Conservation (phyloP, 2,888 invertebrate genomes). For the Sepiola atlantica region DNA sequence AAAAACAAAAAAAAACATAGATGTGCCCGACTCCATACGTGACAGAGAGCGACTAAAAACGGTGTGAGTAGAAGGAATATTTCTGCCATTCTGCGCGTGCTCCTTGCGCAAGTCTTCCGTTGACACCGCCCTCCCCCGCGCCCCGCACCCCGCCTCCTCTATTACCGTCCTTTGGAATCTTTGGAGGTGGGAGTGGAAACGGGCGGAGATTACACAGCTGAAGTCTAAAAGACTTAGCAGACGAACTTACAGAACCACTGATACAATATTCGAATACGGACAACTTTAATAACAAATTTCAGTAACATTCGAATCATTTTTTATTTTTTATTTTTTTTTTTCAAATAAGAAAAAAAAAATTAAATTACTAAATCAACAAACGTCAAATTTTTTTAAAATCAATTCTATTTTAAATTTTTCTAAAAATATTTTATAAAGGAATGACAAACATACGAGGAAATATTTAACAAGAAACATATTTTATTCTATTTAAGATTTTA, state of each 20-base stretch:
- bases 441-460: neutral
- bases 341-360: neutral
- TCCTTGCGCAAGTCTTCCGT: neutral
- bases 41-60: no score
- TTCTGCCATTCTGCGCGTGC: no score
- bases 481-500: no score
- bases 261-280: neutral
- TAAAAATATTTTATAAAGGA: neutral
- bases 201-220: neutral
- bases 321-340: neutral
- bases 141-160: neutral
- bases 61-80: no score
- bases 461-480: neutral
- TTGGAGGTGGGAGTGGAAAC: neutral
- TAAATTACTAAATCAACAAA: neutral
- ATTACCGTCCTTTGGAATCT: neutral
- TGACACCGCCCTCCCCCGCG: neutral
- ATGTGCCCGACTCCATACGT: no score
- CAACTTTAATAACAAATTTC: neutral
- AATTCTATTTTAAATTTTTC: neutral
- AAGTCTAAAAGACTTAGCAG: neutral
- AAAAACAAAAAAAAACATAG: no score
- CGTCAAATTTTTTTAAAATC: neutral
- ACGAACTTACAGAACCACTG: conserved; percentile 23
- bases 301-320: neutral